Evolutionary conservation across 1,140 invertebrate species (phyloP), one percentile per base, ranked within the genome.

Genomic region (Saxidomus purpurata): DNA sequence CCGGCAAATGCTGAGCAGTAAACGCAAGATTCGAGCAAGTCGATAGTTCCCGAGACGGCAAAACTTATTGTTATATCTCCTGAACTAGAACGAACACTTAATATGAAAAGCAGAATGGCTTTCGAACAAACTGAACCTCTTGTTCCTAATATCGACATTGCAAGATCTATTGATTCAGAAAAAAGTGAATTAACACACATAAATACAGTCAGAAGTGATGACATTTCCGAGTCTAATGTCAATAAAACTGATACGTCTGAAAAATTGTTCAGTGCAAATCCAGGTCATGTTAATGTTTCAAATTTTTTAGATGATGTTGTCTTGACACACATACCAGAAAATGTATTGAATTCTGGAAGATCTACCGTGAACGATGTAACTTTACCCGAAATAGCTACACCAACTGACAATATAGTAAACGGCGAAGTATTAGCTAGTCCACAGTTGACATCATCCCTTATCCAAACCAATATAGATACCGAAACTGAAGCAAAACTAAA

Each of bases 291-390:
- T 8, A 80, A 52, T 31, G 76, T 34, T 1, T 81, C 52, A 61
- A 81, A 59, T 15, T 15, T 38, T 28, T 34, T 52, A 11, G 49
- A 81, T 6, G 79, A 61, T 36, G 34, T 81, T 36, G 22, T 81
- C 0, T 1, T 81, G 17, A 22, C 15, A 15, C 47, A 59, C 36
- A 81, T 52, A 15, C 79, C 79, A 25, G 49, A 81, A 61, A 61
- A 52, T 61, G 47, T 13, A 4, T 28, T 81, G 19, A 79, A n/a
- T n/a, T 49, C 76, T 25, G 76, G 76, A 79, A 81, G 79, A 28
- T 55, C 47, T 8, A 31, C 79, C 4, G 34, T 40, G 4, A 81
- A 81, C 61, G 79, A 81, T 43, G 79, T 81, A 4, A 81, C 79
- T 25, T n/a, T 81, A 0, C 79, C 79, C 2, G 79, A 81, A 8